Base-by-base conservation (phyloP, 1,140 invertebrate species). In the Hesperophylax magnus region DNA sequence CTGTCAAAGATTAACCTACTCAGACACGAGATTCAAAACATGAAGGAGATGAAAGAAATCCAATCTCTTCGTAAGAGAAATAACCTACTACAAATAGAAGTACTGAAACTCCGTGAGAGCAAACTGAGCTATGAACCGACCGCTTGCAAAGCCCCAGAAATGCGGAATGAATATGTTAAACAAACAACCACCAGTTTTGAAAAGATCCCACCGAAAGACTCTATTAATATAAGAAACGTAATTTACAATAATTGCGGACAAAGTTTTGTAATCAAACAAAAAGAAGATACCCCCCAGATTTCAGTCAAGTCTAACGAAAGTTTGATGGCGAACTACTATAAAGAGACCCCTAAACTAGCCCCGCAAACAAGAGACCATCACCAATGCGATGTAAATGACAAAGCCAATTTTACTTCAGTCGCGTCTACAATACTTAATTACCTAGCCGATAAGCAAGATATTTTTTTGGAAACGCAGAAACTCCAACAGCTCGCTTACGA, bases 221-320 rank as follows among this genome's bases (percentile, higher is more conserved):
- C 72, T 3, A 76, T 76, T 14, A 76, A 76, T 60, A 76, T 76
- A 31, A 76, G 56, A 47, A 76, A 76, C 39, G 53, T 76, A 20
- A 76, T 76, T 20, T 76, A 76, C 72, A 76, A 76, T 60, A 76
- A 76, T 15, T 76, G 72, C 31, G 72, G 60, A 6, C 72, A 76
- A 60, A 76, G 60, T 20, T 76, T 60, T 34, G 72, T 76, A 31
- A 60, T 76, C n/a, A 76, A 76, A 60, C 54, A 76, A 53, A 61
- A 61, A 47, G 9, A 67, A 15, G 31, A 67, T 2, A 1, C 24
- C 3, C 34, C 63, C n/a, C 7, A 11, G 63, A 67, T 31, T 17
- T 27, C 17, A 27, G 34, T 34, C 24, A 67, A 67, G 34, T 67
- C 63, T 3, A 15, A 15, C 3, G 63, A 67, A 39, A 67, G 63